Evolutionary conservation across 2,888 invertebrate species (phyloP).

Genomic region (Danaus chrysippus): DNA sequence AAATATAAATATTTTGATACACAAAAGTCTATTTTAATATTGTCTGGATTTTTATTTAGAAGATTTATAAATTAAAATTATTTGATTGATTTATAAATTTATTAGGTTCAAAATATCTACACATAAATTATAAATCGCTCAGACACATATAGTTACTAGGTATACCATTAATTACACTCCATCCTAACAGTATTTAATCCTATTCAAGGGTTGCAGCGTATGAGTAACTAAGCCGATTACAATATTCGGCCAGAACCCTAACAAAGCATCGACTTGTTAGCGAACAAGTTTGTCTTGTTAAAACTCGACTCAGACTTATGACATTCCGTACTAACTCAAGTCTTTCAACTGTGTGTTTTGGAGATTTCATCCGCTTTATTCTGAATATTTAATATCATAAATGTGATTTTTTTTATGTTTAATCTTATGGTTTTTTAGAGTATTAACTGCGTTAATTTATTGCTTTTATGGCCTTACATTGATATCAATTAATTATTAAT

Average conservation of each 20-base stretch:
- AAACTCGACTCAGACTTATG: constrained; percentile 46
- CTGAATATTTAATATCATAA: constrained; percentile 27
- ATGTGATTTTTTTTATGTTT: constrained; percentile 20
- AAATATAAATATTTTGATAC: too few species aligned
- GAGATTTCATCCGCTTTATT: constrained; percentile 35
- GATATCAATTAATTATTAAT: too few species aligned
- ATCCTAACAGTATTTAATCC: constrained; percentile 41
- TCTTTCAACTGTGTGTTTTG: constrained; percentile 34
- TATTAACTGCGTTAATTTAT: too few species aligned
- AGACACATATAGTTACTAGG: constrained; percentile 20
- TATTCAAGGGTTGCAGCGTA: constrained; percentile 43
- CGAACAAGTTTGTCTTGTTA: constrained; percentile 61
- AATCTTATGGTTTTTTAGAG: constrained; percentile 7
- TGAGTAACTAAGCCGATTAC: constrained; percentile 60
- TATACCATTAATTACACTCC: constrained; percentile 39
- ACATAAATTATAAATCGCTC: not conserved
- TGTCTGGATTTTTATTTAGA: too few species aligned
- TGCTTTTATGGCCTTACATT: too few species aligned
- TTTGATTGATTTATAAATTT: not conserved
- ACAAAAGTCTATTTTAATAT: too few species aligned
- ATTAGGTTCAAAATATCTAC: not conserved
- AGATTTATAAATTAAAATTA: too few species aligned
- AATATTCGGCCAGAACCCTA: constrained; percentile 46
- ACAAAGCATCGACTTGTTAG: constrained; percentile 54
- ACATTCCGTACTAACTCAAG: constrained; percentile 42